A percentile compares a stretch with the other conserved stretches of the same genome.
Conservation (phyloP, 2,888 invertebrate genomes). For the Spodoptera exigua region DNA sequence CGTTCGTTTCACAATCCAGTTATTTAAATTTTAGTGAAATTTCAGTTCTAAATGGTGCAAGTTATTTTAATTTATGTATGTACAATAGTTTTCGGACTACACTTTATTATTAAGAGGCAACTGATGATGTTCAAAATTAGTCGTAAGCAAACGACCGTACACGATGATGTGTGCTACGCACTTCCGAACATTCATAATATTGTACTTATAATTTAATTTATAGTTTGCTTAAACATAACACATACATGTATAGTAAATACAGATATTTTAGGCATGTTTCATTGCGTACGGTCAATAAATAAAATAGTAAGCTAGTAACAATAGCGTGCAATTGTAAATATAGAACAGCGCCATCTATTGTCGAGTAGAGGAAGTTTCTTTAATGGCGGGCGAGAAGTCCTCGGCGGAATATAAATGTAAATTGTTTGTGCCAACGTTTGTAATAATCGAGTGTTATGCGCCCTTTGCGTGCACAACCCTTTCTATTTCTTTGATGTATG, state of each 20-base stretch:
- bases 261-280: slow-evolving; percentile 64
- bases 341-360: slow-evolving; percentile 84
- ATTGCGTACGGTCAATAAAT: slow-evolving; percentile 73
- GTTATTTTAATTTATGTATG: slow-evolving; percentile 62
- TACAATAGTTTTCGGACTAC: slow-evolving; percentile 53
- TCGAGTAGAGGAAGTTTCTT: slow-evolving; percentile 75
- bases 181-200: slow-evolving; percentile 47
- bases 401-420: slow-evolving; percentile 76
- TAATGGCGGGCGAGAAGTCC: slow-evolving; percentile 53
- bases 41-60: slow-evolving; percentile 71
- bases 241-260: slow-evolving; percentile 50
- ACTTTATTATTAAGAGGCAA: slow-evolving; percentile 73
- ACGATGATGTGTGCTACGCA: slow-evolving; percentile 70
- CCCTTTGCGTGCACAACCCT: slow-evolving; percentile 84
- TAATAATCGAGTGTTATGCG: slow-evolving; percentile 85
- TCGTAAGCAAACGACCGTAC: slow-evolving; percentile 73
- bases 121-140: slow-evolving; percentile 89
- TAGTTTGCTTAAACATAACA: slow-evolving; percentile 56
- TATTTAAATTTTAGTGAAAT: slow-evolving; percentile 63
- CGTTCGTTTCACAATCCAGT: slow-evolving; percentile 44
- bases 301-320: slow-evolving; percentile 70
- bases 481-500: slow-evolving; percentile 87
- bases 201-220: slow-evolving; percentile 47
- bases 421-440: slow-evolving; percentile 87
- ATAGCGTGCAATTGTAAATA: slow-evolving; percentile 73